phyloP scores from a whole-genome alignment of 2,888 invertebrate genomes.

The Cotesia congregata region DNA sequence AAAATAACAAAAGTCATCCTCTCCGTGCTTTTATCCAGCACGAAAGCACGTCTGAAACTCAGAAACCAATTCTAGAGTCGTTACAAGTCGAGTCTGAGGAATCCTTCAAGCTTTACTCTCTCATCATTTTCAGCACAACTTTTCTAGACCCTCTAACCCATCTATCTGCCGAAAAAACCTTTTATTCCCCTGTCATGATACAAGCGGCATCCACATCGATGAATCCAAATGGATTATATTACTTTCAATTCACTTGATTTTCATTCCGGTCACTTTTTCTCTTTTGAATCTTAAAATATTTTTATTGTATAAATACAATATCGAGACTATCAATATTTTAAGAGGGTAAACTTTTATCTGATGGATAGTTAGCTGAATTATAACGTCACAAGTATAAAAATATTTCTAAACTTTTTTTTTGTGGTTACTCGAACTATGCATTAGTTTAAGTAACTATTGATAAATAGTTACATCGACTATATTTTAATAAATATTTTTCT shows the following conservation, averaged over 20 bases:
- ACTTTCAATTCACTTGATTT: background rate
- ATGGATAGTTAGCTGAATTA: no score
- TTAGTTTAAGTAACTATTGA: no score
- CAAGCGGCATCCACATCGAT: background rate
- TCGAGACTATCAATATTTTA: no score
- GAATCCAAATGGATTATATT: background rate
- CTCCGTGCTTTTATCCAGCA: background rate
- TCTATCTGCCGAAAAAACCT: background rate
- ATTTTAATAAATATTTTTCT: no score
- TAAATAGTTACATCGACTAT: no score
- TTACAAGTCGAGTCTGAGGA: background rate
- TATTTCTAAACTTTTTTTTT: no score
- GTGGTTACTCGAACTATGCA: no score
- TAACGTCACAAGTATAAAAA: no score
- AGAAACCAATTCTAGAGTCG: background rate
- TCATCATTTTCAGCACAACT: background rate
- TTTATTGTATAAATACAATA: no score
- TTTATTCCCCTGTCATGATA: background rate
- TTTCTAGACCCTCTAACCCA: background rate
- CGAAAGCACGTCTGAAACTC: background rate
- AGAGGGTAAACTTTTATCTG: no score
- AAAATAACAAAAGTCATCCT: background rate
- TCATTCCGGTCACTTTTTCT: background rate
- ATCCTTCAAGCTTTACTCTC: background rate
- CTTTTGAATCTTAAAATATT: background rate